Percentiles rank a stretch among this genome's conserved stretches.
Conservation (phyloP, 2,113 vertebrate species). For the Phyllopteryx taeniolatus region DNA sequence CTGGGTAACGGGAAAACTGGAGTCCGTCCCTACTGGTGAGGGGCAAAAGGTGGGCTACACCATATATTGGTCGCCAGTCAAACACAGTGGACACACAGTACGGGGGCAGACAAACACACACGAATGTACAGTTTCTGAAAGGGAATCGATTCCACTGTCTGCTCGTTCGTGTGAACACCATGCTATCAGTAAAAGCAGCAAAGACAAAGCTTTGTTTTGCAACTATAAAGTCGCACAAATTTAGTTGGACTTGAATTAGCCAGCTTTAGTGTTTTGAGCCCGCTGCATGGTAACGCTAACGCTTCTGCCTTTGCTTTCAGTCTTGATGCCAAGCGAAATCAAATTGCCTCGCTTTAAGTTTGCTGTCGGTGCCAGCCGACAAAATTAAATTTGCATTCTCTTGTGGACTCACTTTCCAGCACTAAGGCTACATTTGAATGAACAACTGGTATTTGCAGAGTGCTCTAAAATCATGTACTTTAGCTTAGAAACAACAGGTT, state of each 20-base stretch:
- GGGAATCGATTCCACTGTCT: background rate
- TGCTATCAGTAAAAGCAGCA: background rate
- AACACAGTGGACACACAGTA: background rate
- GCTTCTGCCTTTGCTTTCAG: background rate
- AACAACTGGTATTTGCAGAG: background rate
- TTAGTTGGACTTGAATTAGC: background rate
- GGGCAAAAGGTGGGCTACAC: background rate
- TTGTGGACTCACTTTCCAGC: background rate
- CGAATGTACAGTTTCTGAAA: background rate
- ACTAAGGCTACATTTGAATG: background rate
- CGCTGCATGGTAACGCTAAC: background rate
- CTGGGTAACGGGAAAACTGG: background rate
- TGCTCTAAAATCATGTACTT: background rate
- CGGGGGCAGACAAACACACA: background rate
- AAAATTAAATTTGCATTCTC: background rate
- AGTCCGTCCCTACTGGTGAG: background rate
- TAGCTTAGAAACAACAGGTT: background rate
- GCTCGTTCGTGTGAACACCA: background rate
- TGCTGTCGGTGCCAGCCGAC: background rate
- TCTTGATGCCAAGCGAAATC: background rate
- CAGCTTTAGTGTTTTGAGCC: background rate
- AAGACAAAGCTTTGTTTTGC: background rate
- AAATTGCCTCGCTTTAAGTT: constrained; percentile 1
- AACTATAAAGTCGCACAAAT: background rate
- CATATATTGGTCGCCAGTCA: background rate